Percentiles rank a stretch among this genome's conserved stretches.
Evolutionary conservation across 2,113 vertebrate species (phyloP).

Genomic region (Sardina pilchardus): DNA sequence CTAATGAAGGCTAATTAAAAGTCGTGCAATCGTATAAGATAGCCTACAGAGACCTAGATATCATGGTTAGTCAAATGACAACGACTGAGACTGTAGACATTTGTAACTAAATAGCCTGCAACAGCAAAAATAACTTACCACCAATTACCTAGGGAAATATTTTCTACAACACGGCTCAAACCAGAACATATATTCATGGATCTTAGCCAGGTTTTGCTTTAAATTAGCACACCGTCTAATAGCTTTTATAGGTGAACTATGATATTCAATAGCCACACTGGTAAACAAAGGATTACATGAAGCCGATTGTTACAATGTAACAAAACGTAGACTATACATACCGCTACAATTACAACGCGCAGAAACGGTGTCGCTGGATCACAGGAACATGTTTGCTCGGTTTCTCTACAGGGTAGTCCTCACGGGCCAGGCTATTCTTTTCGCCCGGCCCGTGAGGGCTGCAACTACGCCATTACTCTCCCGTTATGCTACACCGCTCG

Average conservation of each 20-base stretch:
- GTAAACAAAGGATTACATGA: conserved; percentile 9
- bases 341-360: conserved; percentile 5
- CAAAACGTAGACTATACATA: not conserved
- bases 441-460: conserved; percentile 8
- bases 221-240: not conserved
- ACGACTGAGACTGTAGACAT: not conserved
- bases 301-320: not conserved
- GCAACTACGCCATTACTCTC: conserved; percentile 41
- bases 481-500: conserved; percentile 24
- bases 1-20: not conserved
- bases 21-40: not conserved
- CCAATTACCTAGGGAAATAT: not conserved
- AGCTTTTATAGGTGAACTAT: not conserved
- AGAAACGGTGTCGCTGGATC: not conserved
- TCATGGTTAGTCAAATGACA: not conserved
- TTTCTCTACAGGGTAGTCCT: not conserved
- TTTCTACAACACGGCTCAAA: not conserved
- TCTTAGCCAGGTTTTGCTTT: not conserved
- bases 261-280: not conserved
- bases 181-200: not conserved
- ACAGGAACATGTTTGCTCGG: conserved; percentile 1
- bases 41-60: not conserved
- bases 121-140: not conserved
- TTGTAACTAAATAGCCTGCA: not conserved
- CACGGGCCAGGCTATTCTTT: not conserved